Conservation (phyloP, 2,113 vertebrate genomes). For the Entelurus aequoreus region DNA sequence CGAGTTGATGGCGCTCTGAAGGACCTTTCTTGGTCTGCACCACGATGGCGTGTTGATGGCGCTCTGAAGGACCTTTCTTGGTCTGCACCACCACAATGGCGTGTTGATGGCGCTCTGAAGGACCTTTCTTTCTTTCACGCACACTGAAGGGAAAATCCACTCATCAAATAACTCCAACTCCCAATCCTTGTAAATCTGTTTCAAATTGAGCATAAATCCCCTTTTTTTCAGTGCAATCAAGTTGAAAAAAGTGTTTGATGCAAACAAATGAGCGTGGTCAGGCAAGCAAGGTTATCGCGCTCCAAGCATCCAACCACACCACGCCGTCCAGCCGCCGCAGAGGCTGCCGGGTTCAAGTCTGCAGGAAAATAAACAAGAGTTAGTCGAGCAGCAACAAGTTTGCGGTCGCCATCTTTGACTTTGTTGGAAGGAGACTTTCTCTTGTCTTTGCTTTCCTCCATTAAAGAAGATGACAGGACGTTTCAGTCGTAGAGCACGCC, state of each 20-base stretch:
- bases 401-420: slow-evolving; percentile 19
- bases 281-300: slow-evolving; percentile 19
- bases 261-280: slow-evolving; percentile 39
- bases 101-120: no score
- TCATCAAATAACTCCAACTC: not conserved
- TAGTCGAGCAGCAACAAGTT: no score
- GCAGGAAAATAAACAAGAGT: slow-evolving; percentile 34
- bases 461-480: no score
- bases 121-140: not conserved
- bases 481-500: no score
- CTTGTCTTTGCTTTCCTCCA: not conserved
- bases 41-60: no score
- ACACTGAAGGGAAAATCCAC: slow-evolving; percentile 1
- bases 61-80: no score
- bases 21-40: no score
- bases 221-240: not conserved
- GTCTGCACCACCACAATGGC: no score
- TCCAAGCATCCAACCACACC: slow-evolving; percentile 39
- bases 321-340: slow-evolving; percentile 23
- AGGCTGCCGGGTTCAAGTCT: slow-evolving; percentile 29
- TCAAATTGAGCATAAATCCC: slow-evolving; percentile 18
- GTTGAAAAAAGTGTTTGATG: not conserved
- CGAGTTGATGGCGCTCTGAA: no score
- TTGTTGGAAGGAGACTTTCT: slow-evolving; percentile 10
- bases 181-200: slow-evolving; percentile 6